phyloP scores from a whole-genome alignment of 2,797 vertebrate species.

The Sebastes cheni region DNA sequence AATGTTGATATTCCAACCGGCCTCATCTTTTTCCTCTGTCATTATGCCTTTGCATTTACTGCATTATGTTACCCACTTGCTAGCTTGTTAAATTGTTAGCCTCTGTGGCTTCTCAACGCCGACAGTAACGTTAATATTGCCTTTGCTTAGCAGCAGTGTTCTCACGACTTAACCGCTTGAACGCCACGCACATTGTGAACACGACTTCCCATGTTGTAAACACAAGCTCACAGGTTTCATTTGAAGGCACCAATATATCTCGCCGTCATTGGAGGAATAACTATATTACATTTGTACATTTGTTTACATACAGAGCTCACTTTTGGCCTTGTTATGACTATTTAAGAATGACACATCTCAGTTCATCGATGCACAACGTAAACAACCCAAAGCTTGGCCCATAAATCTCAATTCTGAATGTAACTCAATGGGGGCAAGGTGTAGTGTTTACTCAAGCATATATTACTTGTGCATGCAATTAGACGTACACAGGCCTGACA shows the following conservation, averaged over 20 bases:
- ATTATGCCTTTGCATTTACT: too few relatives aligned
- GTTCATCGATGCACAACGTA: not conserved
- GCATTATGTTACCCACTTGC: too few relatives aligned
- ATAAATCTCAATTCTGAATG: not conserved
- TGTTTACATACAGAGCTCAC: not conserved
- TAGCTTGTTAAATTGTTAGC: too few relatives aligned
- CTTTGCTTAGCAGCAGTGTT: too few relatives aligned
- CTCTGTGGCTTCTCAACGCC: too few relatives aligned
- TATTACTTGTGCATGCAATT: constrained; percentile 43
- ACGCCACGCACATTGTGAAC: too few relatives aligned
- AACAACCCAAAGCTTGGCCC: not conserved
- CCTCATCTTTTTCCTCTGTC: too few relatives aligned
- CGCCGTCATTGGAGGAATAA: not conserved
- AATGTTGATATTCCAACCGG: too few relatives aligned
- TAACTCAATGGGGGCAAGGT: not conserved
- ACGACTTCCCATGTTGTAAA: too few relatives aligned
- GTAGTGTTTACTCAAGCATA: constrained; percentile 31
- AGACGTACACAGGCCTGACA: constrained; percentile 27
- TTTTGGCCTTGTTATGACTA: not conserved
- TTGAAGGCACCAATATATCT: too few relatives aligned
- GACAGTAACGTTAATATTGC: too few relatives aligned
- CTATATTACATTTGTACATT: not conserved
- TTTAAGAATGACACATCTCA: not conserved
- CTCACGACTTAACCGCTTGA: too few relatives aligned
- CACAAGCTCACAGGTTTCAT: rapidly evolving